phyloP scores from a whole-genome alignment of 1,140 invertebrate genomes.

The Scaptomyza montana region DNA sequence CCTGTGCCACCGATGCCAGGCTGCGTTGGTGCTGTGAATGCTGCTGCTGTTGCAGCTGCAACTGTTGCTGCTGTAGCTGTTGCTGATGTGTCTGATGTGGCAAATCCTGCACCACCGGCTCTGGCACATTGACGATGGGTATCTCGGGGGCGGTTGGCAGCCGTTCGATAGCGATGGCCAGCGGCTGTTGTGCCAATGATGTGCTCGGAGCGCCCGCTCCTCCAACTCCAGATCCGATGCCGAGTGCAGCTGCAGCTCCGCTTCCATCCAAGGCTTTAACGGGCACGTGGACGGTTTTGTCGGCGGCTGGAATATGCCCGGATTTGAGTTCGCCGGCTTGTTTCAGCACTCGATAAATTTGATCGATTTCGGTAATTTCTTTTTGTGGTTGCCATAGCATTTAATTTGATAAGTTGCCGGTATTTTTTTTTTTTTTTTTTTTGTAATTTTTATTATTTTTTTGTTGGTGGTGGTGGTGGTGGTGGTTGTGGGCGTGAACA shows the following conservation, averaged over 20 bases:
- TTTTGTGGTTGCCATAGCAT: constrained; percentile 51
- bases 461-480: constrained; percentile 16
- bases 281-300: constrained; percentile 71
- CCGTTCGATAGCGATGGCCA: constrained; percentile 18
- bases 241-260: constrained; percentile 46
- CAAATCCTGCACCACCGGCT: constrained; percentile 60
- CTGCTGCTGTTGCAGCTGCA: constrained; percentile 34
- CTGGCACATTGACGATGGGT: constrained; percentile 76
- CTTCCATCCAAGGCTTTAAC: constrained; percentile 67
- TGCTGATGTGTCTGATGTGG: constrained; percentile 16
- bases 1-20: constrained; percentile 71
- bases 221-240: constrained; percentile 18
- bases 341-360: constrained; percentile 96
- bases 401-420: constrained; percentile 56
- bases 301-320: constrained; percentile 84
- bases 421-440: constrained; percentile 24
- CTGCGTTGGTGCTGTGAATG: constrained; percentile 57
- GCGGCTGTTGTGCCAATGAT: constrained; percentile 19
- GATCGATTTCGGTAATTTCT: constrained; percentile 90
- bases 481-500: constrained; percentile 26
- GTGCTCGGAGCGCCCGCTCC: constrained; percentile 34
- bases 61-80: constrained; percentile 42
- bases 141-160: constrained; percentile 53
- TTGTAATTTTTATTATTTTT: too few species aligned
- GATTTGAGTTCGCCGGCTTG: constrained; percentile 93